These are phyloP conservation scores for Aphyosemion australe DNA, from an alignment of 2,113 vertebrate species.

Conservation along the genomic window DNA sequence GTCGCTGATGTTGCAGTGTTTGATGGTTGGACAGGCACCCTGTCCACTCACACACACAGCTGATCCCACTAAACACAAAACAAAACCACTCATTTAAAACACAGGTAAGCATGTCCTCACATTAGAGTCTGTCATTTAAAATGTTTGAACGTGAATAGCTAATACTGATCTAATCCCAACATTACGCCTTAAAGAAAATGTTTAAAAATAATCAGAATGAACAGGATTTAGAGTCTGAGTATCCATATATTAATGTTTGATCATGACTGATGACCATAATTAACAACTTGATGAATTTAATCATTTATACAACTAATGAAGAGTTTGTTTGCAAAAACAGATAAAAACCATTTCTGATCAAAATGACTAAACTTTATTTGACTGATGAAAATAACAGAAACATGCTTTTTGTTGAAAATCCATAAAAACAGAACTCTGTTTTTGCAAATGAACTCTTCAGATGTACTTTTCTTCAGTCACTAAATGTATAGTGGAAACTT, in stretches of 20 bases:
- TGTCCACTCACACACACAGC: conserved; percentile 98
- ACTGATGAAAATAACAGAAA: too few relatives aligned
- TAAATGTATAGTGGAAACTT: too few relatives aligned
- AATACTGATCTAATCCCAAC: neutral
- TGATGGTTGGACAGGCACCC: conserved; percentile 97
- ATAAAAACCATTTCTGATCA: too few relatives aligned
- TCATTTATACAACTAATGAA: neutral
- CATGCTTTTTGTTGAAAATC: too few relatives aligned
- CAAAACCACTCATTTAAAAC: neutral
- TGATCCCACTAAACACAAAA: conserved; percentile 88
- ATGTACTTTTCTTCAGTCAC: neutral
- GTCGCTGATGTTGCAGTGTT: conserved; percentile 99
- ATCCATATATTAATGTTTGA: neutral
- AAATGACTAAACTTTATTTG: too few relatives aligned
- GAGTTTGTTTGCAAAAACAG: too few relatives aligned
- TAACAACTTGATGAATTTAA: neutral
- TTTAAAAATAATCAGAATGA: neutral
- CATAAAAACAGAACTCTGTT: too few relatives aligned
- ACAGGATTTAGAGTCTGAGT: neutral
- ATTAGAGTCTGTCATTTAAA: neutral
- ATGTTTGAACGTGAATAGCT: neutral
- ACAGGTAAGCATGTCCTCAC: neutral
- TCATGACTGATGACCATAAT: neutral
- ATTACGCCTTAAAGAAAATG: neutral
- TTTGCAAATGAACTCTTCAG: too few relatives aligned